These are phyloP conservation scores for Theristicus caerulescens DNA, from an alignment of 2,113 vertebrate species.

Conservation along the genomic window DNA sequence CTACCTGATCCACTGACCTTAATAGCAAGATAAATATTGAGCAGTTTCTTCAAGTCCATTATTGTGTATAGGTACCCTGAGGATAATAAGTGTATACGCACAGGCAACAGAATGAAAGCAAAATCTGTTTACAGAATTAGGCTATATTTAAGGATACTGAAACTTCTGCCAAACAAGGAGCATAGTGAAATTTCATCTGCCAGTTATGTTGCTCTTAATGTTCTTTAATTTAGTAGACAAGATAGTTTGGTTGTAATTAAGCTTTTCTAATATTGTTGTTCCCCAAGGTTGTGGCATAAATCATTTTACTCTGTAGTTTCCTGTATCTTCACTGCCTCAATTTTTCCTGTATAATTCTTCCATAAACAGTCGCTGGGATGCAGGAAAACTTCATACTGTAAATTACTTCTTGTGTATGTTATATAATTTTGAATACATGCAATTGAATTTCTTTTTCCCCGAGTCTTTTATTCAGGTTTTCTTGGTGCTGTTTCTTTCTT, in stretches of 20 bases:
- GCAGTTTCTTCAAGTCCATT: background rate
- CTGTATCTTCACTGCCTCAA: background rate
- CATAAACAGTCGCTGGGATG: background rate
- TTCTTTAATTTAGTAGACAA: conserved; percentile 50
- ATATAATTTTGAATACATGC: background rate
- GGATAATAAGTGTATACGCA: background rate
- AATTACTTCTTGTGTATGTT: background rate
- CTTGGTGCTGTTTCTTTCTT: background rate
- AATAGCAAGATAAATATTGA: background rate
- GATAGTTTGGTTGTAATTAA: conserved; percentile 47
- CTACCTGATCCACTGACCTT: background rate
- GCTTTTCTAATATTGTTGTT: conserved; percentile 41
- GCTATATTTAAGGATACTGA: background rate
- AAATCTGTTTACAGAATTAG: background rate
- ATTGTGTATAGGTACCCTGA: background rate
- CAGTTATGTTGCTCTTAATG: conserved; percentile 29
- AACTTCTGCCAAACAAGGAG: conserved; percentile 24
- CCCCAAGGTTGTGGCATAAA: background rate
- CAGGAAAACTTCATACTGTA: background rate
- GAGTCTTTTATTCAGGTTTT: background rate
- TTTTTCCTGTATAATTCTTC: conserved; percentile 42
- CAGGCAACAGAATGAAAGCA: background rate
- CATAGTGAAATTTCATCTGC: conserved; percentile 27
- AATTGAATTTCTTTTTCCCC: background rate
- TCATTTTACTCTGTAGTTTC: background rate